These are phyloP conservation scores for Gari tellinella DNA, from an alignment of 2,888 invertebrate species.

Conservation along the genomic window DNA sequence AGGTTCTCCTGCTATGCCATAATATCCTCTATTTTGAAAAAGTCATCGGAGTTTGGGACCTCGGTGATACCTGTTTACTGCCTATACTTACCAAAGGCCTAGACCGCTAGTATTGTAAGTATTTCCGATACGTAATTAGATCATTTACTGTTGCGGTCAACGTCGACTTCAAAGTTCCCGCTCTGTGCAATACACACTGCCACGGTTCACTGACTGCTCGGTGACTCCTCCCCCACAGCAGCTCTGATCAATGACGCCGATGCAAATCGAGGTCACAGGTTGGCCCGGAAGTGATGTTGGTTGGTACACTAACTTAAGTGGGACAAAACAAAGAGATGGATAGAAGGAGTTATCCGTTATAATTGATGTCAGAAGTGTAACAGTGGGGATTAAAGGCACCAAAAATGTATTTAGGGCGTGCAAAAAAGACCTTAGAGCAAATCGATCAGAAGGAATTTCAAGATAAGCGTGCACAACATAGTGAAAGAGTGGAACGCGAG, in stretches of 20 bases:
- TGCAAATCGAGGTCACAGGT: constrained; percentile 37
- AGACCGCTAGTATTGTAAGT: too few species aligned
- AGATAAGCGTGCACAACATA: constrained; percentile 64
- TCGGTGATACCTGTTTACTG: too few species aligned
- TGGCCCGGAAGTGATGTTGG: constrained; percentile 66
- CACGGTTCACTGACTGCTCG: too few species aligned
- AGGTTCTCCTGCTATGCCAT: too few species aligned
- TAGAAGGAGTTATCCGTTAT: constrained; percentile 10
- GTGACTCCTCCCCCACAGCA: too few species aligned
- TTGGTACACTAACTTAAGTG: constrained; percentile 24
- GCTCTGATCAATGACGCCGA: constrained; percentile 9
- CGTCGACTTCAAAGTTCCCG: too few species aligned
- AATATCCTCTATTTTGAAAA: too few species aligned
- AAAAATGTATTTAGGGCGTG: constrained; percentile 71
- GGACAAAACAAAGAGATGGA: constrained; percentile 48
- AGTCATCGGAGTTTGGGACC: too few species aligned
- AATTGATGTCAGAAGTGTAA: constrained; percentile 11
- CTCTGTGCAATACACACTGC: too few species aligned
- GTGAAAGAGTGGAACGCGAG: constrained; percentile 57
- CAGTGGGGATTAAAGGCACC: constrained; percentile 5
- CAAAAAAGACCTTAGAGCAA: constrained; percentile 70
- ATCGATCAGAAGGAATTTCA: constrained; percentile 67
- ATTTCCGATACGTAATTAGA: too few species aligned
- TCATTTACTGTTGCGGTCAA: too few species aligned
- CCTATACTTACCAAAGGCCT: too few species aligned